Conservation (phyloP, 1,140 invertebrate species). For the Zaprionus africanus region DNA sequence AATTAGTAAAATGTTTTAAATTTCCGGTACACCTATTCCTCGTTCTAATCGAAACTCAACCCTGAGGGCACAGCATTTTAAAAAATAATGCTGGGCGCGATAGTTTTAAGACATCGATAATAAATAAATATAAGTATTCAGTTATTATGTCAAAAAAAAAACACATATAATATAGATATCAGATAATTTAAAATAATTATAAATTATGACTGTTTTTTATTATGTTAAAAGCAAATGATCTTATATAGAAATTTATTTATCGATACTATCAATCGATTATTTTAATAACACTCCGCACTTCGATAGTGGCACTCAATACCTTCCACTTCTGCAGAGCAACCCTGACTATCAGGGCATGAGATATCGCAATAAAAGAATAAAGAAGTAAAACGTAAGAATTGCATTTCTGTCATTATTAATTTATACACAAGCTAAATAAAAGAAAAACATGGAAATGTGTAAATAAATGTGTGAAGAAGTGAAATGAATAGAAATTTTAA, state of each 20-base stretch:
- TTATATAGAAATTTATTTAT: neutral
- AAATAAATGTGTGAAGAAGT: slow-evolving; percentile 10
- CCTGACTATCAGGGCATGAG: slow-evolving; percentile 14
- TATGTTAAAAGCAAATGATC: neutral
- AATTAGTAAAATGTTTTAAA: neutral
- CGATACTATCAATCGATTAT: slow-evolving; percentile 3
- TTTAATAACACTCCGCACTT: neutral
- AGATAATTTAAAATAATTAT: neutral
- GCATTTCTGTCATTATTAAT: slow-evolving; percentile 46
- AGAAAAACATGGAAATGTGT: slow-evolving; percentile 40
- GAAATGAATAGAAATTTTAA: slow-evolving; percentile 6
- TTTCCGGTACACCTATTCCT: neutral
- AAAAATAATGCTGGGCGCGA: neutral
- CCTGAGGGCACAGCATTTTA: neutral
- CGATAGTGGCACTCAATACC: slow-evolving; percentile 22
- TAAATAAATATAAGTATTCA: neutral
- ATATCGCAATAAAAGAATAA: slow-evolving; percentile 60
- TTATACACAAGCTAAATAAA: slow-evolving; percentile 51
- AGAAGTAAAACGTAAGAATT: slow-evolving; percentile 78
- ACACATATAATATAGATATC: neutral
- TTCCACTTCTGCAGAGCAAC: slow-evolving; percentile 29
- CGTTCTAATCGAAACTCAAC: neutral
- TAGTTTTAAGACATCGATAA: neutral
- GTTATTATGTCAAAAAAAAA: neutral
- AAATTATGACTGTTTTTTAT: neutral